Evolutionary conservation across 2,888 invertebrate genomes (phyloP).

Genomic region (Silvanus unidentatus): DNA sequence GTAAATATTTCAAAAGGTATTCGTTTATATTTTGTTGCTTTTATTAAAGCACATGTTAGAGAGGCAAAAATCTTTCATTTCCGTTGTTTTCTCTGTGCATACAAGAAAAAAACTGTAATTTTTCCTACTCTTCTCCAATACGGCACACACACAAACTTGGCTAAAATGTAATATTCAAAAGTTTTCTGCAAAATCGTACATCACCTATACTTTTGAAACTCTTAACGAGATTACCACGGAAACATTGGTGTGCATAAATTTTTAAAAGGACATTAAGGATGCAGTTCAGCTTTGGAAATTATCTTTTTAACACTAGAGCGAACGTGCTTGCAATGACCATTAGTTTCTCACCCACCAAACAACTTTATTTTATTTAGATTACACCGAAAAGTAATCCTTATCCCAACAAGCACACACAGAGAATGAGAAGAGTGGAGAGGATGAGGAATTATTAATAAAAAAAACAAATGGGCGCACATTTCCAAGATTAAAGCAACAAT

Average conservation of each 20-base stretch:
- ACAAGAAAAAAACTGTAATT: background rate
- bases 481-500: background rate
- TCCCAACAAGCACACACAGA: too few relatives aligned
- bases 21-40: too few relatives aligned
- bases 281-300: slow-evolving; percentile 24
- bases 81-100: too few relatives aligned
- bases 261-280: slow-evolving; percentile 21
- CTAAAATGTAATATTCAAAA: slow-evolving; percentile 3
- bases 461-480: too few relatives aligned
- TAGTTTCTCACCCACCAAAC: slow-evolving; percentile 7
- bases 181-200: slow-evolving; percentile 5
- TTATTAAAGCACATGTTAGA: too few relatives aligned
- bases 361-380: slow-evolving; percentile 20
- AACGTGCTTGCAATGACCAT: slow-evolving; percentile 29
- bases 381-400: too few relatives aligned
- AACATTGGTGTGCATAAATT: slow-evolving; percentile 22
- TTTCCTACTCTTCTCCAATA: background rate
- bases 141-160: background rate
- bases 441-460: too few relatives aligned
- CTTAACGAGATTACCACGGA: slow-evolving; percentile 23
- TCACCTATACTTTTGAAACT: slow-evolving; percentile 11
- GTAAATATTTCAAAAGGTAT: too few relatives aligned
- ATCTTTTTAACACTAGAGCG: slow-evolving; percentile 30
- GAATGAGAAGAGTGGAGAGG: too few relatives aligned
- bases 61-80: too few relatives aligned